Evolutionary conservation across 1,140 invertebrate species (phyloP).

Genomic region (Hycleus phaleratus): DNA sequence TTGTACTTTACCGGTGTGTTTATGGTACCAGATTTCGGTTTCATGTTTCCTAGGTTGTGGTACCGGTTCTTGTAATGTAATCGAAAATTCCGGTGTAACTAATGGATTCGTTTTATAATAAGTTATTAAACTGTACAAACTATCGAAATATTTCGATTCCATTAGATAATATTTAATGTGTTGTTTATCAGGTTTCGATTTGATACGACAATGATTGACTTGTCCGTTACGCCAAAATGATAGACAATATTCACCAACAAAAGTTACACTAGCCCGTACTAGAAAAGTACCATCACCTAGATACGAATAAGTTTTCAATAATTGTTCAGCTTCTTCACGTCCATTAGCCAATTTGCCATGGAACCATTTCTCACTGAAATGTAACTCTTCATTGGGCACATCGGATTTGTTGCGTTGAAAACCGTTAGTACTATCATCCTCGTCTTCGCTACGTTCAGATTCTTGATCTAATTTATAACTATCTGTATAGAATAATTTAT

Average conservation of each 20-base stretch:
- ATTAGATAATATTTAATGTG: conserved; percentile 87
- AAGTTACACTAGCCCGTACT: conserved; percentile 90
- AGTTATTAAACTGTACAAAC: conserved; percentile 85
- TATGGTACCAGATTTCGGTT: conserved; percentile 90
- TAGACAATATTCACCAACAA: conserved; percentile 91
- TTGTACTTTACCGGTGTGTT: conserved; percentile 64
- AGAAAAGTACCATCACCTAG: conserved; percentile 93
- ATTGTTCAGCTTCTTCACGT: conserved; percentile 58
- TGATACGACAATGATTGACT: conserved; percentile 90
- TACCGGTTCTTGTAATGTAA: conserved; percentile 82
- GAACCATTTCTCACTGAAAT: conserved; percentile 95
- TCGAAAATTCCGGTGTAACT: conserved; percentile 80
- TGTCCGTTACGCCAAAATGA: conserved; percentile 88
- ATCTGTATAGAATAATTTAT: conserved; percentile 75
- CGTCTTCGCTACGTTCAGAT: conserved; percentile 46
- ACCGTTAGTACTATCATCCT: conserved; percentile 35
- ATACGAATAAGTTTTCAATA: conserved; percentile 70
- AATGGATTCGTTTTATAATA: conserved; percentile 83
- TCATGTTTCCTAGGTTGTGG: conserved; percentile 93
- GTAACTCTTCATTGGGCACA: conserved; percentile 74
- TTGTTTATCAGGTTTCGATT: conserved; percentile 80
- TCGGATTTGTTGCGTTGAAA: conserved; percentile 33
- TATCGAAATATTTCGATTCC: conserved; percentile 84
- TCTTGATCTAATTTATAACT: conserved; percentile 42
- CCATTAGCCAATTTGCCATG: conserved; percentile 79